Evolutionary conservation across 1,140 invertebrate genomes (phyloP), one percentile per base, ranked within the genome.

Genomic region (Calephelis virginiensis): DNA sequence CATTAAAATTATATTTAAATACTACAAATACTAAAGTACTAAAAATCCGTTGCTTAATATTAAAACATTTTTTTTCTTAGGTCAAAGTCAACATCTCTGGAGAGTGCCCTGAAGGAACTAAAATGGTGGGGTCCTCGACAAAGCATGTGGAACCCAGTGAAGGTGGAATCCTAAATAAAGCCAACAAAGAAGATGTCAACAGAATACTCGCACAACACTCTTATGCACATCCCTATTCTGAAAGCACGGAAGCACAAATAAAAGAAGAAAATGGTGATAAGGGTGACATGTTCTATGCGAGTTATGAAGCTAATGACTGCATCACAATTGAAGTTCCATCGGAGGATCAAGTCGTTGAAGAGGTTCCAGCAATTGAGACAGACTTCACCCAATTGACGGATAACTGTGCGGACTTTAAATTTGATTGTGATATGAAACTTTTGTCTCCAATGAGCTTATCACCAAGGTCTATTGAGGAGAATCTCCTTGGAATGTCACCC

Each of bases 81-180:
- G 77, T 83, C 77, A 13, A 82, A 89, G 73, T 73, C 79, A 43
- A 81, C 77, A 59, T 81, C 77, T 62, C 77, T 89, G 61, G 82
- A 89, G 75, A 83, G 78, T 81, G 83, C 73, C 28, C 72, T 90
- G 53, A 88, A 90, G 75, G 78, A 88, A 46, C 72, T 88, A 66
- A 92, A 95, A 72, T 96, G 95, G 95, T 96, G 95, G 96, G 95
- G 95, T 37, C 93, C 93, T 61, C 94, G 95, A 80, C 95, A 96
- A 87, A 95, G 94, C 87, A 94, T 90, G 77, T 96, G 95, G 96
- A 96, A 96, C 81, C 95, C 95, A 69, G 89, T 95, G 70, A 93
- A 94, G 76, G 92, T 93, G 88, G 72, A 80, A 69, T 83, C 78
- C 37, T 91, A 85, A 78, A 66, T 43, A 71, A 59, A 38, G 5